A percentile compares a stretch with the other conserved stretches of the same genome.
These are phyloP conservation scores for Ylistrum balloti DNA, from an alignment of 1,140 invertebrate species.

Conservation along the genomic window DNA sequence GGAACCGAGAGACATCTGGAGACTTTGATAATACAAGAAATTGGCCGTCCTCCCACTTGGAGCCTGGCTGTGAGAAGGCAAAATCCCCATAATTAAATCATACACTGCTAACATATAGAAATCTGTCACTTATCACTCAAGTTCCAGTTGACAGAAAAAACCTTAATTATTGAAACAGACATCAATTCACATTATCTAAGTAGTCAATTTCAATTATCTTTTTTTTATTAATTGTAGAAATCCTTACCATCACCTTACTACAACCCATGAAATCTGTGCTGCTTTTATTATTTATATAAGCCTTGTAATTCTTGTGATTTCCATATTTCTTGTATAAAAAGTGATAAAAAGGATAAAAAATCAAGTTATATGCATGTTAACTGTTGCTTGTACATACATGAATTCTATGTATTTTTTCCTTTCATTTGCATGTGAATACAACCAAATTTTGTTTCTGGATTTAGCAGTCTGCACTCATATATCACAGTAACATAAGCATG, in stretches of 20 bases:
- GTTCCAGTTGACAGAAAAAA: neutral
- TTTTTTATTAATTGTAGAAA: neutral
- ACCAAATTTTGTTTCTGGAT: neutral
- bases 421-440: neutral
- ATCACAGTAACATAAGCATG: neutral
- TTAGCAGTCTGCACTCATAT: neutral
- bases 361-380: too few relatives aligned
- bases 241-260: neutral
- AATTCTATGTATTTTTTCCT: too few relatives aligned
- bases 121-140: neutral
- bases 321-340: too few relatives aligned
- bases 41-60: neutral
- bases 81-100: constrained; percentile 28
- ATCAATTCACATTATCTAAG: constrained; percentile 9
- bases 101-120: neutral
- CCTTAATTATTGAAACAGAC: constrained; percentile 35
- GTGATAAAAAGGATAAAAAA: too few relatives aligned
- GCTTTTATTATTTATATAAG: too few relatives aligned
- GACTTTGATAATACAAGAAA: neutral
- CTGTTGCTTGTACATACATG: too few relatives aligned
- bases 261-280: neutral
- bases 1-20: neutral
- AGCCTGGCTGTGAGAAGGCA: neutral
- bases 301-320: too few relatives aligned
- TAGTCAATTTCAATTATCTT: neutral